Percentiles rank a stretch among this genome's conserved stretches.
These are phyloP conservation scores for Glomeris marginata DNA, from an alignment of 2,888 invertebrate species.

Conservation along the genomic window DNA sequence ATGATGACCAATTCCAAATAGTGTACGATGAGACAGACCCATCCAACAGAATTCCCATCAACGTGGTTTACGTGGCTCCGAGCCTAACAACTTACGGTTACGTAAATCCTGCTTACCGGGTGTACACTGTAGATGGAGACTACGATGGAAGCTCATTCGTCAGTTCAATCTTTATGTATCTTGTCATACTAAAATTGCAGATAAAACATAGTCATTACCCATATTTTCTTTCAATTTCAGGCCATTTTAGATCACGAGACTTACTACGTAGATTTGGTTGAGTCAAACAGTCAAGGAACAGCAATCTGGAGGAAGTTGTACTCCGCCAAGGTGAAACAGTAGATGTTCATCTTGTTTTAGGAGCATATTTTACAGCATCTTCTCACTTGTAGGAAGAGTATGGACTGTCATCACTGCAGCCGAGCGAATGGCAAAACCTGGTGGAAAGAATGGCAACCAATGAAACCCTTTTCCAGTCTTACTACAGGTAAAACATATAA, in stretches of 20 bases:
- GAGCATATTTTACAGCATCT: too few species aligned
- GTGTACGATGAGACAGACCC: slow-evolving; percentile 39
- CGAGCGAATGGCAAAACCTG: slow-evolving; percentile 80
- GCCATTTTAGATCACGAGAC: slow-evolving; percentile 88
- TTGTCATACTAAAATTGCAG: neutral
- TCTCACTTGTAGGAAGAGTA: slow-evolving; percentile 48
- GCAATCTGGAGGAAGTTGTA: slow-evolving; percentile 80
- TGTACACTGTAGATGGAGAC: slow-evolving; percentile 90
- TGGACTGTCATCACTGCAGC: slow-evolving; percentile 65
- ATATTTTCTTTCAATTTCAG: slow-evolving; percentile 30
- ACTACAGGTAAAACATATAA: slow-evolving; percentile 79
- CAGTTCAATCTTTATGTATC: slow-evolving; percentile 22
- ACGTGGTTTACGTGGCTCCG: slow-evolving; percentile 60
- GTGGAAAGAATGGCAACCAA: slow-evolving; percentile 76
- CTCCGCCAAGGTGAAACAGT: slow-evolving; percentile 37
- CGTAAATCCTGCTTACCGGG: slow-evolving; percentile 85
- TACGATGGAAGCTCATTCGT: slow-evolving; percentile 67
- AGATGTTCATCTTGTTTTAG: neutral
- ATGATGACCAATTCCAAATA: slow-evolving; percentile 55
- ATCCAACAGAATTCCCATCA: slow-evolving; percentile 24
- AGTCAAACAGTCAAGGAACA: slow-evolving; percentile 49
- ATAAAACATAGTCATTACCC: neutral
- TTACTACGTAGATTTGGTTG: slow-evolving; percentile 88
- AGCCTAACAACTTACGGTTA: slow-evolving; percentile 87
- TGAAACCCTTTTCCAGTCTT: slow-evolving; percentile 69